phyloP scores from a whole-genome alignment of 2,797 vertebrate species.

The Luscinia megarhynchos region DNA sequence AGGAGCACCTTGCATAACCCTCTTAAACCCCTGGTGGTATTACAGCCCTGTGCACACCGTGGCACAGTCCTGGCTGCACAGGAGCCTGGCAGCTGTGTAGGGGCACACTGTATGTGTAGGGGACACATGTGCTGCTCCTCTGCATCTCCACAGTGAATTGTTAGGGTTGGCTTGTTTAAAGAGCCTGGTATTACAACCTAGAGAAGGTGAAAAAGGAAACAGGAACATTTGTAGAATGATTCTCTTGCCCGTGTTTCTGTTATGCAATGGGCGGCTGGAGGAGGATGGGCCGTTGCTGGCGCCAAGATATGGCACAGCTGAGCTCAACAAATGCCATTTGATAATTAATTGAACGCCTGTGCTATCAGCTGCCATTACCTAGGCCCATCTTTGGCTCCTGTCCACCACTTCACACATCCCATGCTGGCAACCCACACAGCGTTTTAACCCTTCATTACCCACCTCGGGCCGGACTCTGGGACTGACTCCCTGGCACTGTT shows the following conservation, averaged over 20 bases:
- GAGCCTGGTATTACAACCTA: neutral
- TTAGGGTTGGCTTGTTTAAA: neutral
- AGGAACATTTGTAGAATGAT: neutral
- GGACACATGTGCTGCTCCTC: neutral
- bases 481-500: neutral
- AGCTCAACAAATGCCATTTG: conserved; percentile 62
- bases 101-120: neutral
- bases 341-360: conserved; percentile 65
- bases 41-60: accelerated
- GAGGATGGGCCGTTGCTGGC: conserved; percentile 53
- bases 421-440: conserved; percentile 26
- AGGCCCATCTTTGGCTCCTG: conserved; percentile 49
- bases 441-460: conserved; percentile 51
- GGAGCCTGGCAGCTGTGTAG: accelerated
- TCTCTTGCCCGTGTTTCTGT: neutral
- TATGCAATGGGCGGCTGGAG: neutral
- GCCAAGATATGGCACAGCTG: neutral
- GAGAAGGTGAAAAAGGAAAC: neutral
- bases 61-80: neutral
- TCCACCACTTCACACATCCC: conserved; percentile 63
- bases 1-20: neutral
- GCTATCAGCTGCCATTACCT: conserved; percentile 69
- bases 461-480: neutral
- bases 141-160: neutral
- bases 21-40: accelerated